Percentiles rank a stretch among this genome's conserved stretches.
Conservation (phyloP, 2,113 vertebrate genomes). For the Fulica atra region DNA sequence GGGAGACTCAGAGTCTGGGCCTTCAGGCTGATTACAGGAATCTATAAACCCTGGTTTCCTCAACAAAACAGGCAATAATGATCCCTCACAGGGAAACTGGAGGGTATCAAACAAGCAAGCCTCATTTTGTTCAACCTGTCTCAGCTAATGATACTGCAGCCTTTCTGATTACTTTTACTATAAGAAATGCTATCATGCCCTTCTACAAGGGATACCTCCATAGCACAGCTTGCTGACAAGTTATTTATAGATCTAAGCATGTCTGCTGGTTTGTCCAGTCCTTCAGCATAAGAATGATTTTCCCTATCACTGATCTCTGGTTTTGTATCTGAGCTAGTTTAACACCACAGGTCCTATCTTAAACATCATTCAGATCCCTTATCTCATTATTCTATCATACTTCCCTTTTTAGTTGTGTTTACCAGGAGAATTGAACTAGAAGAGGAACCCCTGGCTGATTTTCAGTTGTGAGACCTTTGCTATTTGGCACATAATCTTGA, state of each 20-base stretch:
- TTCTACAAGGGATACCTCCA: neutral
- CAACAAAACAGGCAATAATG: neutral
- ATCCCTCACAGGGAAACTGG: neutral
- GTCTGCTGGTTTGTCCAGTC: neutral
- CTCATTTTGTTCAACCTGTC: neutral
- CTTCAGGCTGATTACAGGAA: neutral
- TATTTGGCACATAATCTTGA: neutral
- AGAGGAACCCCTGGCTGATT: neutral
- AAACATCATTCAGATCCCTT: neutral
- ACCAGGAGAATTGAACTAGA: neutral
- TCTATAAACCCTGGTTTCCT: neutral
- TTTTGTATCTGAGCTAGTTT: neutral
- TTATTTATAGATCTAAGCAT: neutral
- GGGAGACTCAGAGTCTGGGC: neutral
- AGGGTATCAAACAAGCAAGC: neutral
- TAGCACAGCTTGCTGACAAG: neutral
- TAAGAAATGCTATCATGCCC: rapidly evolving
- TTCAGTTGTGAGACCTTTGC: neutral
- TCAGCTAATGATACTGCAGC: neutral
- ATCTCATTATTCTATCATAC: neutral
- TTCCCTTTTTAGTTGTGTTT: neutral
- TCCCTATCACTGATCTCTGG: neutral
- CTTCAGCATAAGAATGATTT: neutral
- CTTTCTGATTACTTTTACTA: neutral
- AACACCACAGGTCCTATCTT: neutral